These are phyloP conservation scores for Drosophila hamatofila DNA, from an alignment of 2,888 invertebrate species.

Conservation along the genomic window DNA sequence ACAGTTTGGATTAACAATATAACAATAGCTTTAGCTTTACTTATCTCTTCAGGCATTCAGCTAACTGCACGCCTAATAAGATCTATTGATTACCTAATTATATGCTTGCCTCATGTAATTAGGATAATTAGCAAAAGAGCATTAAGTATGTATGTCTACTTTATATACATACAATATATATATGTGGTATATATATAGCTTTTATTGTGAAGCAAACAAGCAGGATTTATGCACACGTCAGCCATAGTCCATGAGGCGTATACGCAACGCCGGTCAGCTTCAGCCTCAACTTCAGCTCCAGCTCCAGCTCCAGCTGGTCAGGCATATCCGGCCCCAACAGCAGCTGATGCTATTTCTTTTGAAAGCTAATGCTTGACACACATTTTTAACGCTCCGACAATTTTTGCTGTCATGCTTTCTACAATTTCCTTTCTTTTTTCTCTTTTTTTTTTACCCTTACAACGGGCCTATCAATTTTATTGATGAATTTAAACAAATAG, in stretches of 20 bases:
- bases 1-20: background rate
- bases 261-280: constrained; percentile 12
- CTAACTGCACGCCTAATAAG: background rate
- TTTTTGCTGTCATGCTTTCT: constrained; percentile 46
- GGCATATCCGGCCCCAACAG: background rate
- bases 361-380: constrained; percentile 42
- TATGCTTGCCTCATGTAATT: background rate
- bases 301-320: background rate
- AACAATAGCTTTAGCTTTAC: background rate
- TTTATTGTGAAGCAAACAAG: constrained; percentile 16
- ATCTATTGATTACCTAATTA: constrained; percentile 4
- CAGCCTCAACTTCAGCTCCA: background rate
- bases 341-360: constrained; percentile 29
- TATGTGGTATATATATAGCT: too few relatives aligned
- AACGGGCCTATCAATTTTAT: background rate
- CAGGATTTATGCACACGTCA: constrained; percentile 11
- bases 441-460: background rate
- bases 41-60: background rate
- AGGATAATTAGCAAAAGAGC: constrained; percentile 4
- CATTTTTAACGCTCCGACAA: constrained; percentile 42
- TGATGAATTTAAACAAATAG: background rate
- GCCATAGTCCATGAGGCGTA: constrained; percentile 6
- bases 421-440: constrained; percentile 1
- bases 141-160: background rate
- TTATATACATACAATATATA: background rate